Evolutionary conservation across 1,140 invertebrate species (phyloP).

Genomic region (Anoplolepis gracilipes): DNA sequence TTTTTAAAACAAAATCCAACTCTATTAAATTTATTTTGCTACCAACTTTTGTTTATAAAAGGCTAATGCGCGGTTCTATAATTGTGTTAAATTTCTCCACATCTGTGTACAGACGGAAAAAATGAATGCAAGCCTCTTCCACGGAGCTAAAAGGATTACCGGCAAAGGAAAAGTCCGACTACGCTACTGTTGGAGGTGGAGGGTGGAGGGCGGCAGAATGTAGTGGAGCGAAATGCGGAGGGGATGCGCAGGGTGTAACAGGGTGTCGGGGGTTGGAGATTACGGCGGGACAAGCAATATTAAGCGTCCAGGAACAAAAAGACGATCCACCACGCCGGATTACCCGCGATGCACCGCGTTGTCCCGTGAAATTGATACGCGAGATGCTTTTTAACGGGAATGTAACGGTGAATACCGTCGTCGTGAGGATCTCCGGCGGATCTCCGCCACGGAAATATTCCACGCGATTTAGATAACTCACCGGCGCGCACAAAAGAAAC

Average conservation of each 20-base stretch:
- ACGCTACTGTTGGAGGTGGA: slow-evolving; percentile 51
- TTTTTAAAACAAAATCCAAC: background rate
- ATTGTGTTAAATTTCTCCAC: slow-evolving; percentile 3
- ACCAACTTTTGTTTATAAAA: background rate
- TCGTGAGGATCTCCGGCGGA: slow-evolving; percentile 26
- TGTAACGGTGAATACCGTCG: slow-evolving; percentile 41
- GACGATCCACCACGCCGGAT: slow-evolving; percentile 82
- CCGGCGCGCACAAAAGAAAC: slow-evolving; percentile 66
- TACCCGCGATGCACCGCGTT: slow-evolving; percentile 79
- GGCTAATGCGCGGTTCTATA: background rate
- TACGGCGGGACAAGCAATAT: slow-evolving; percentile 82
- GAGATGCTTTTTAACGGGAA: slow-evolving; percentile 78
- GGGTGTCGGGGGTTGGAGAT: slow-evolving; percentile 77
- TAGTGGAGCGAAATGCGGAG: slow-evolving; percentile 67
- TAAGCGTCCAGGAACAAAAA: slow-evolving; percentile 83
- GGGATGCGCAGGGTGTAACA: slow-evolving; percentile 59
- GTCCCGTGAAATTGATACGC: slow-evolving; percentile 85
- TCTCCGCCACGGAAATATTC: slow-evolving; percentile 72
- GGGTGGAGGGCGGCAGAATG: slow-evolving; percentile 22
- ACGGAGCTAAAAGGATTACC: slow-evolving; percentile 26
- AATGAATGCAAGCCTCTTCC: slow-evolving; percentile 1
- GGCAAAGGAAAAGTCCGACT: slow-evolving; percentile 59
- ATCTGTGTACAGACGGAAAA: slow-evolving; percentile 30
- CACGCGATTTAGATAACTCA: slow-evolving; percentile 75
- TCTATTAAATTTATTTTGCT: background rate